Evolutionary conservation across 2,888 invertebrate genomes (phyloP).

Genomic region (Lasius platythorax): DNA sequence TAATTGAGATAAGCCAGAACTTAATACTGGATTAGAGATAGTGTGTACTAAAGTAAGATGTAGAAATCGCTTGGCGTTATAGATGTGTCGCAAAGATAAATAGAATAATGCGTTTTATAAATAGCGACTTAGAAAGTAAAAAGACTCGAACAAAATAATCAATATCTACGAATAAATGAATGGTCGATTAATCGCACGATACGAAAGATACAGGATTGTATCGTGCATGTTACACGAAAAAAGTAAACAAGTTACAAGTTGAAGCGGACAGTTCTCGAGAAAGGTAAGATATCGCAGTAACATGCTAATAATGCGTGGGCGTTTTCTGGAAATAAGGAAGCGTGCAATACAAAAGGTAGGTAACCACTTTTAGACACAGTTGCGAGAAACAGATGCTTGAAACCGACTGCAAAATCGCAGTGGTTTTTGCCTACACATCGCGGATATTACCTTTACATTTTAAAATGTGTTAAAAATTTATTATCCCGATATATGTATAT

Average conservation of each 20-base stretch:
- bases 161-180: constrained; percentile 13
- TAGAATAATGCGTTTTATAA: constrained; percentile 42
- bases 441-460: background rate
- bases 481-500: background rate
- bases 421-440: background rate
- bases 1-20: constrained; percentile 32
- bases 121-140: constrained; percentile 9
- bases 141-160: constrained; percentile 7
- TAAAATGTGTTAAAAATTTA: background rate
- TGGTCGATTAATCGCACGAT: constrained; percentile 23
- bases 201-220: constrained; percentile 12
- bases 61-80: constrained; percentile 36
- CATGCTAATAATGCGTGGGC: constrained; percentile 71
- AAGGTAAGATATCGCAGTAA: constrained; percentile 57
- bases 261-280: constrained; percentile 28
- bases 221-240: background rate
- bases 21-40: constrained; percentile 39
- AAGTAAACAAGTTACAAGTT: constrained; percentile 7
- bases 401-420: background rate
- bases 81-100: constrained; percentile 39
- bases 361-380: constrained; percentile 62
- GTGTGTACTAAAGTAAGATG: constrained; percentile 38
- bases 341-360: constrained; percentile 33
- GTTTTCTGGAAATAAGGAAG: constrained; percentile 67
- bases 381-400: constrained; percentile 21